Base-by-base conservation (phyloP, 2,797 vertebrate species). In the Mormyrops attenuatus region DNA sequence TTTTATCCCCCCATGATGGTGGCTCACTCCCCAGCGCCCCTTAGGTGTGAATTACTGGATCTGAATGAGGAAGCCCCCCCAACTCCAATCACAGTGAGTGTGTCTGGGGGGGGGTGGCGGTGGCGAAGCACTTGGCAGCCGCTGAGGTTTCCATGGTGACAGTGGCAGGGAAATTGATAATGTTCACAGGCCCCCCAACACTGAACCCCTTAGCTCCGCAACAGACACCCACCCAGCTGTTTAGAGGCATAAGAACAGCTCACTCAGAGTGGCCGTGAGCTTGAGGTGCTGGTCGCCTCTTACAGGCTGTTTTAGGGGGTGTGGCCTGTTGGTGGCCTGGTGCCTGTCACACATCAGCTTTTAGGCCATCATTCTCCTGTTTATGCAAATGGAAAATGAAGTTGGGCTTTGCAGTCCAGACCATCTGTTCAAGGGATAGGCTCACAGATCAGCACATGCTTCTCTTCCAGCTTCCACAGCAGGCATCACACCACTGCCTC, bases 71-170 rank as follows among this genome's bases (percentile, higher is more conserved):
- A 85, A 80, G 47, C 49, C 77, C 55, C 26, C 53, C 49, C 38
- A 0, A 26, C 38, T 26, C 34, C 34, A 30, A 17, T 22, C 88
- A 34, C 38, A 50, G 20, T 30, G 30, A n/a, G 55, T 60, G n/a
- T 8, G 53, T n/a, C 17, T 55, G 53, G 13, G 4, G 30, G 66
- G 50, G 2, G n/a, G 3, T 0, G 15, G 69, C 57, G 63, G 69
- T 69, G 85, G 88, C 66, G 30, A 26, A 89, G 90, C 85, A 88
- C 87, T 89, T 88, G 77, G 84, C 82, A 89, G 90, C 89, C 87
- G 8, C 82, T 53, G 47, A 69, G 91, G 92, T 94, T 94, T 91
- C 92, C 90, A 93, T 93, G 92, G 92, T 87, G 90, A 94, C 89
- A 34, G 90, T 88, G 89, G 90, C 89, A 90, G 91, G 92, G 89